phyloP scores from a whole-genome alignment of 2,797 vertebrate species.

The Ctenosaura bakeri region DNA sequence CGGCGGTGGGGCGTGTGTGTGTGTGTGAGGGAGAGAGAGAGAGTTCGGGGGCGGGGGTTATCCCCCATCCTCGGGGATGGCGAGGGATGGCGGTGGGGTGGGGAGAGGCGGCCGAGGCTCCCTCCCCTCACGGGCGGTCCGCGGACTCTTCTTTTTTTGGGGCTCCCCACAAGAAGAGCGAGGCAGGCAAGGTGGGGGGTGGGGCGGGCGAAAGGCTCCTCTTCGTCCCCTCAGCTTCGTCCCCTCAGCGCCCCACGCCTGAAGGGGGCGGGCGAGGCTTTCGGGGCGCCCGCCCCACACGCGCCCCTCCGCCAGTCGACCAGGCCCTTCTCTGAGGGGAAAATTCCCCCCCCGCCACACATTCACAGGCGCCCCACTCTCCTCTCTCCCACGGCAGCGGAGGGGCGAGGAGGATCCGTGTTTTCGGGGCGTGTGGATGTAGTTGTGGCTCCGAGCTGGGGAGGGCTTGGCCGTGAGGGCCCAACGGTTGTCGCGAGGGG shows the following conservation, averaged over 20 bases:
- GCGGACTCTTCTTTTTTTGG: too few relatives aligned
- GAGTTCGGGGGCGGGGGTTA: neutral
- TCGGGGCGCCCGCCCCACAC: neutral
- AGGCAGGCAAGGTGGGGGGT: neutral
- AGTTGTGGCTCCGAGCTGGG: neutral
- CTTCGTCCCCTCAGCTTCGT: too few relatives aligned
- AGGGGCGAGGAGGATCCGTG: neutral
- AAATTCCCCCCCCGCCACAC: neutral
- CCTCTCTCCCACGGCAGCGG: neutral
- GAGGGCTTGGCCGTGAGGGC: neutral
- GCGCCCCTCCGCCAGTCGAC: too few relatives aligned
- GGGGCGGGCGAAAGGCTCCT: neutral
- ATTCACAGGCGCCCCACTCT: neutral
- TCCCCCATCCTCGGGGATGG: neutral
- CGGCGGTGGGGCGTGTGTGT: too few relatives aligned
- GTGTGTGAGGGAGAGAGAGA: too few relatives aligned
- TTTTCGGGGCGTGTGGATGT: neutral
- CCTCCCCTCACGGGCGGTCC: too few relatives aligned
- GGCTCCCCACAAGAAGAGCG: too few relatives aligned
- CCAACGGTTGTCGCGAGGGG: neutral
- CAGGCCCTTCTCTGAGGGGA: too few relatives aligned
- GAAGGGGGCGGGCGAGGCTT: neutral
- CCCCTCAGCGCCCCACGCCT: too few relatives aligned
- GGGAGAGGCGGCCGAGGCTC: too few relatives aligned
- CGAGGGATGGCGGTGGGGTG: neutral